A percentile compares a stretch with the other conserved stretches of the same genome.
phyloP scores from a whole-genome alignment of 1,140 invertebrate species.

The Pachypeltis micranthus region DNA sequence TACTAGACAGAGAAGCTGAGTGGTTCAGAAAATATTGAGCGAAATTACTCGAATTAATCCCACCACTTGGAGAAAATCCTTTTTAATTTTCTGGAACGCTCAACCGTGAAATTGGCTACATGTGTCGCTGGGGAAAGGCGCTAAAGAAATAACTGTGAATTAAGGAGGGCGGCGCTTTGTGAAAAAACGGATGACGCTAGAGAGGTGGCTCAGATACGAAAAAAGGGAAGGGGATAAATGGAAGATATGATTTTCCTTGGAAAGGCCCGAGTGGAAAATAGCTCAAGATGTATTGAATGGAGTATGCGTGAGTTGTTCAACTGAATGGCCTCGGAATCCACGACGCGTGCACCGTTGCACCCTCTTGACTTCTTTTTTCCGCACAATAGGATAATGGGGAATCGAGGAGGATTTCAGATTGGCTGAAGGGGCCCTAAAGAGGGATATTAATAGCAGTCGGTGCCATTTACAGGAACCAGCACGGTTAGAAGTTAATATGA shows the following conservation, averaged over 20 bases:
- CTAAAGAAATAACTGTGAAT: not conserved
- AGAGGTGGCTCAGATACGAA: not conserved
- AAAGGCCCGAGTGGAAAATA: not conserved
- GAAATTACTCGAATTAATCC: not conserved
- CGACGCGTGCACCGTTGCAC: not conserved
- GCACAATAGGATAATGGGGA: too few species aligned
- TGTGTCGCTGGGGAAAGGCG: not conserved
- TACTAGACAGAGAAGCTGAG: not conserved
- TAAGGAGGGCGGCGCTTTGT: not conserved
- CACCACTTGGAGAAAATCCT: not conserved
- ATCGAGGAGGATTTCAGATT: too few species aligned
- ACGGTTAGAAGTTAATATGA: too few species aligned
- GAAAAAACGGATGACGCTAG: not conserved
- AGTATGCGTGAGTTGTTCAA: not conserved
- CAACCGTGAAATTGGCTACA: slow-evolving; percentile 7
- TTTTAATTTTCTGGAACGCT: slow-evolving; percentile 1
- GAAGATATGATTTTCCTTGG: not conserved
- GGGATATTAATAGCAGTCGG: too few species aligned
- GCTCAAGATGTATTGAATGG: not conserved
- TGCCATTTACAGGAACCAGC: too few species aligned
- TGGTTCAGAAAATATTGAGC: not conserved
- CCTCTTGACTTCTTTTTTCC: too few species aligned
- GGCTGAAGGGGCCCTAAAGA: too few species aligned
- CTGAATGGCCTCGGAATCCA: not conserved
- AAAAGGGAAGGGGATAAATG: not conserved